Evolutionary conservation across 2,797 vertebrate species (phyloP).

Genomic region (Todus mexicanus): DNA sequence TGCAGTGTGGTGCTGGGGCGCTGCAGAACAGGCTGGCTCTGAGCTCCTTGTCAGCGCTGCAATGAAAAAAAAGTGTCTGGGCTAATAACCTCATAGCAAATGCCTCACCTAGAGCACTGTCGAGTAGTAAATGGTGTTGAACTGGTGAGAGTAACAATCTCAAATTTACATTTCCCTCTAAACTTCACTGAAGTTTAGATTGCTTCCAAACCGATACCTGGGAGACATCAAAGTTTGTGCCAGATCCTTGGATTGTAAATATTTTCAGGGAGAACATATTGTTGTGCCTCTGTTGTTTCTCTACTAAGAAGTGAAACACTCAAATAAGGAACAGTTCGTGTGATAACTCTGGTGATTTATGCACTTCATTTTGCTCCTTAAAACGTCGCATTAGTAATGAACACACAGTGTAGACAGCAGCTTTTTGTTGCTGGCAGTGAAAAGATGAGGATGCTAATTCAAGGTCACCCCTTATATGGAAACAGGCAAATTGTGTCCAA

Average conservation of each 20-base stretch:
- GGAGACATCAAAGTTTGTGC: background rate
- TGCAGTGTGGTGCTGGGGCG: background rate
- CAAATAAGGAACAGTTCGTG: background rate
- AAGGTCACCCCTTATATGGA: background rate
- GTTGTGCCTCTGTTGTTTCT: background rate
- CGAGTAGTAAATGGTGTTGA: background rate
- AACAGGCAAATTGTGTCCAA: background rate
- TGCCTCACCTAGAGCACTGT: background rate
- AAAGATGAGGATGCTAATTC: background rate
- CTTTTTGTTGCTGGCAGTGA: background rate
- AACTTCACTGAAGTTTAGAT: background rate
- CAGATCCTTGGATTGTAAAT: background rate
- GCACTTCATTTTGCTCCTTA: background rate
- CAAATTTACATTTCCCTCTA: background rate
- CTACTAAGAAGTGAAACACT: background rate
- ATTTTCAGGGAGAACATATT: background rate
- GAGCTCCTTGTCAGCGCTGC: background rate
- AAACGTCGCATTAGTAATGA: background rate
- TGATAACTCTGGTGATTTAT: background rate
- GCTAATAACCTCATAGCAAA: background rate
- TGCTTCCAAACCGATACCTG: background rate
- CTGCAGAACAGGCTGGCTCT: background rate
- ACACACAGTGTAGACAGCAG: background rate
- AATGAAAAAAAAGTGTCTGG: background rate
- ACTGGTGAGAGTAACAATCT: background rate